These are phyloP conservation scores for Tenrec ecaudatus DNA, from an alignment of 2,113 vertebrate genomes.

Conservation along the genomic window DNA sequence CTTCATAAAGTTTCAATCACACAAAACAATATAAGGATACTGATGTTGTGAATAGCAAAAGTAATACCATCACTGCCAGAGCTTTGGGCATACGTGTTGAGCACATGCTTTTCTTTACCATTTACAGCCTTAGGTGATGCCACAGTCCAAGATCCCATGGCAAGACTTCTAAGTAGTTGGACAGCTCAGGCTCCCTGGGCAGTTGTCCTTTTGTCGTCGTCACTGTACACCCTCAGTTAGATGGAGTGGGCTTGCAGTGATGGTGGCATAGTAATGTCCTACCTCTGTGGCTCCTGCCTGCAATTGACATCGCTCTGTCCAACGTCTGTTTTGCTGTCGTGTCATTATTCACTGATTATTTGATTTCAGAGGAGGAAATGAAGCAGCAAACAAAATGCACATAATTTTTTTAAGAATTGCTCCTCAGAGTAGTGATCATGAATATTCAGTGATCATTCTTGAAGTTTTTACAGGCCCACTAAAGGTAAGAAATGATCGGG, in stretches of 20 bases:
- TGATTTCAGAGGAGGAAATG: constrained; percentile 53
- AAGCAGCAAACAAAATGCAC: constrained; percentile 45
- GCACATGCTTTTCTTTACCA: background rate
- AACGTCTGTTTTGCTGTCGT: constrained; percentile 20
- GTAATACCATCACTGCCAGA: background rate
- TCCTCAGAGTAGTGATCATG: background rate
- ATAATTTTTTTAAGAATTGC: constrained; percentile 19
- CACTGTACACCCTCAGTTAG: background rate
- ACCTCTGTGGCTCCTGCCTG: constrained; percentile 1
- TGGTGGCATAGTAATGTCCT: background rate
- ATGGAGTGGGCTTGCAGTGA: background rate
- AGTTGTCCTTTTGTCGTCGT: background rate
- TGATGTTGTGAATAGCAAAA: background rate
- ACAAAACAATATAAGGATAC: constrained; percentile 26
- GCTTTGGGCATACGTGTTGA: background rate
- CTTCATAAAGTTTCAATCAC: constrained; percentile 15
- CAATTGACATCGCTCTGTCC: constrained; percentile 10
- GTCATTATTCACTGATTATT: background rate
- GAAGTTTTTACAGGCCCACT: constrained; percentile 43
- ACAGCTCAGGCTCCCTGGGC: background rate
- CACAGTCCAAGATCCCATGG: background rate
- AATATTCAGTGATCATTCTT: constrained; percentile 29
- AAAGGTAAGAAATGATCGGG: constrained; percentile 14
- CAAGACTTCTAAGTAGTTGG: background rate
- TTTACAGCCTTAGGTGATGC: background rate